These are phyloP conservation scores for Nomada ferruginata DNA, from an alignment of 2,888 invertebrate genomes.

Conservation along the genomic window DNA sequence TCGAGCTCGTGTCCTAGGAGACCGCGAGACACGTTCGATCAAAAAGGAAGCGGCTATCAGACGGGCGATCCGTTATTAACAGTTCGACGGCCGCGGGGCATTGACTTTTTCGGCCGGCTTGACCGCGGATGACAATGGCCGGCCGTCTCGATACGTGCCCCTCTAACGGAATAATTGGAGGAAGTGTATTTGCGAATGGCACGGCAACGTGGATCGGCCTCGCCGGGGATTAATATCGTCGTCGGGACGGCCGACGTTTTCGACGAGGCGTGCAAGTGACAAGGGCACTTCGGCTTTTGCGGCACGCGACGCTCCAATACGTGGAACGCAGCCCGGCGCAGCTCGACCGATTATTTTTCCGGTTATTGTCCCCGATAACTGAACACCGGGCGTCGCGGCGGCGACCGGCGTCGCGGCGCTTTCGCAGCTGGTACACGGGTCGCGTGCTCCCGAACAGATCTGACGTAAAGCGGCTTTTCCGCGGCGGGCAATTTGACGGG, in stretches of 20 bases:
- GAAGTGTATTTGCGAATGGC: slow-evolving; percentile 51
- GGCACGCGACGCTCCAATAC: slow-evolving; percentile 71
- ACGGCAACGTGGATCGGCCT: slow-evolving; percentile 8
- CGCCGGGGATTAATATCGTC: slow-evolving; percentile 64
- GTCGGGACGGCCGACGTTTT: slow-evolving; percentile 59
- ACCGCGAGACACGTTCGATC: neutral
- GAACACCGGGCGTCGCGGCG: slow-evolving; percentile 34
- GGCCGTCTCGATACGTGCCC: slow-evolving; percentile 1
- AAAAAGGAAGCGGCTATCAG: neutral
- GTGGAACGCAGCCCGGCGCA: slow-evolving; percentile 60
- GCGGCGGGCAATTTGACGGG: slow-evolving; percentile 47
- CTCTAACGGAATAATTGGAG: slow-evolving; percentile 52
- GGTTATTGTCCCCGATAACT: slow-evolving; percentile 68
- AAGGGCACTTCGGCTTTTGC: slow-evolving; percentile 67
- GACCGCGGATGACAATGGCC: slow-evolving; percentile 5
- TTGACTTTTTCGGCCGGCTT: slow-evolving; percentile 11
- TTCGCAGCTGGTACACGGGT: neutral
- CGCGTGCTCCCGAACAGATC: slow-evolving; percentile 36
- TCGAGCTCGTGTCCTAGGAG: neutral
- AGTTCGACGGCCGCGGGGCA: neutral
- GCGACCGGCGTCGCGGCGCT: neutral
- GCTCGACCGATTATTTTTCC: slow-evolving; percentile 70
- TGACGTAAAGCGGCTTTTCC: slow-evolving; percentile 66
- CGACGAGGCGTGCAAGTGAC: slow-evolving; percentile 71
- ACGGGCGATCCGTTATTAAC: neutral